Evolutionary conservation across 2,888 invertebrate genomes (phyloP), one percentile per base, ranked within the genome.

Genomic region (Mesopsocus fuscifrons): DNA sequence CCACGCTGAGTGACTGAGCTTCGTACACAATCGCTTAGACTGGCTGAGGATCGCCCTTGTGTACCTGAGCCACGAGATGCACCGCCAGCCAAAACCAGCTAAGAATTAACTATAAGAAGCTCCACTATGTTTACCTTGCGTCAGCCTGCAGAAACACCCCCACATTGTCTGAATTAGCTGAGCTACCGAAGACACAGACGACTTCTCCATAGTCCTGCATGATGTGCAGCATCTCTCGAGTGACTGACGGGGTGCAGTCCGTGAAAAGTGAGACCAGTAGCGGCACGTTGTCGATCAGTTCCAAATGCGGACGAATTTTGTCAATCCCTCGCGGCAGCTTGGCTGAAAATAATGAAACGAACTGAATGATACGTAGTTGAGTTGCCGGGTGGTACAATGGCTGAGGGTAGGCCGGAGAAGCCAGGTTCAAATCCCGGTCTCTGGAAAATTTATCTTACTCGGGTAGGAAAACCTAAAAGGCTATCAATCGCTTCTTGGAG

Each of bases 151-250:
- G 74, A 57, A 95, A 97, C 54, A 92, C 77, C 43, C 80, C 77
- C 59, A 83, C 81, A 61, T 97, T 97, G 51, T 85, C 77, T 48
- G 82, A 79, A 58, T 83, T 89, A 1, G 89, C 83, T 11, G 83
- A 77, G 3, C 92, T 94, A 5, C 95, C 95, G 55, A 97, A 67
- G 18, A 92, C 87, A 53, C 92, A 84, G 1, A 94, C 92, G 18
- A 95, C 85, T 65, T 97, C 94, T 1, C 88, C 89, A 59, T 94
- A 88, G 55, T 91, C 88, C 59, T 88, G 85, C 91, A 97, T 94
- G 46, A 97, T 95, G 53, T 76, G 73, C 48, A 87, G 64, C 97
- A 97, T 97, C 61, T 85, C 82, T 22, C 77, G 69, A 1, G 91
- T 92, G 11, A 87, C 88, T 49, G 75, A 69, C n/a, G 91, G 77